Base-by-base conservation (phyloP, 1,140 invertebrate genomes). In the Andrena cerasifolii region DNA sequence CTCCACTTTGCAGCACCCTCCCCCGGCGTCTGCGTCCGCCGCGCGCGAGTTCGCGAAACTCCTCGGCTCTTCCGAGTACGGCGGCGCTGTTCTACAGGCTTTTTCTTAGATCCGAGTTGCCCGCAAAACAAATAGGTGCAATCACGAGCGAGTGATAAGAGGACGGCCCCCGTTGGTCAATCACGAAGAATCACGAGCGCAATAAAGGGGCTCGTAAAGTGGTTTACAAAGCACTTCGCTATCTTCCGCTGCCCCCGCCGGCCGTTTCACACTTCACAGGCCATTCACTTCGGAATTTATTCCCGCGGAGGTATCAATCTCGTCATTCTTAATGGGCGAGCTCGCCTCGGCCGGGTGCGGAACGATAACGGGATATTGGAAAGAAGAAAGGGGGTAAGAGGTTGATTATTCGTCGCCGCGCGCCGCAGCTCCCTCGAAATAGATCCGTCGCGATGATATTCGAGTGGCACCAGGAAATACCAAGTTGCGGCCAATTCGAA, bases 141-240 rank as follows among this genome's bases (percentile, higher is more conserved):
- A 36, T 47, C 58, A 71, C 49, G 47, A n/a, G n/a, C n/a, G n/a
- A n/a, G n/a, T n/a, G n/a, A n/a, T n/a, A n/a, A n/a, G n/a, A n/a
- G n/a, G 24, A 68, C 16, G 31, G 43, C 49, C 59, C 49, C 21
- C 14, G 21, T 12, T 21, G 28, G 26, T 33, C 53, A 53, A 51
- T 84, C 70, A 40, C 36, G 47, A 62, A 78, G 76, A 67, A 80
- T 83, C 82, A 40, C 54, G 43, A 47, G 24, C 12, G 81, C 62
- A 72, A 72, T 76, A 72, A 83, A 84, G 77, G 21, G 26, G 43
- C 56, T 83, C 82, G 68, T 76, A 76, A 80, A 76, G 65, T 28
- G 61, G 49, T 54, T 49, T 56, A 67, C 77, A 51, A 70, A 75
- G 43, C 59, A 49, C 47, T 71, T 49, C 21, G 68, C 76, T 58